These are phyloP conservation scores for Allolobophora icterica DNA, from an alignment of 2,888 invertebrate species.

Conservation along the genomic window DNA sequence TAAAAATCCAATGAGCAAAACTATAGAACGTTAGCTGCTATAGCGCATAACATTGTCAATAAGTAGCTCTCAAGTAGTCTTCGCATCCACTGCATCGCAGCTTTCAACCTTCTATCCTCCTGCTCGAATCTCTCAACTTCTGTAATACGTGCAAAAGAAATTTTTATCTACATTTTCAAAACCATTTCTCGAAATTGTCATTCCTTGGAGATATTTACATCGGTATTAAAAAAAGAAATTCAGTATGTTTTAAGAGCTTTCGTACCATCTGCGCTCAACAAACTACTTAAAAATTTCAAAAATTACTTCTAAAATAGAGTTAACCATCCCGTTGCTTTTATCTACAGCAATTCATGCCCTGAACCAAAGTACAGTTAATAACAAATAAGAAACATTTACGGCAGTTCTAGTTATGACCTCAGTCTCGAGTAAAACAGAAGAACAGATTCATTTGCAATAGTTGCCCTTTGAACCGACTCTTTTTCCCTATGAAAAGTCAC, in stretches of 20 bases:
- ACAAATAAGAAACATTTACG: not conserved
- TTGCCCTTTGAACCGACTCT: not conserved
- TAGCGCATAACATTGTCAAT: not conserved
- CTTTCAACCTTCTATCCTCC: not conserved
- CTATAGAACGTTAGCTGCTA: not conserved
- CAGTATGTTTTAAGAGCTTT: not conserved
- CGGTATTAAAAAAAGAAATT: not conserved
- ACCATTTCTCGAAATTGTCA: not conserved
- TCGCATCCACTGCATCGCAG: not conserved
- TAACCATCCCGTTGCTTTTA: not conserved
- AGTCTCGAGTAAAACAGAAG: not conserved
- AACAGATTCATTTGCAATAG: not conserved
- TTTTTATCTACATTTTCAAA: not conserved
- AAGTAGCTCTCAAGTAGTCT: not conserved
- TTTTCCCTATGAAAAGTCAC: not conserved
- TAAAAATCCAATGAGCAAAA: no score
- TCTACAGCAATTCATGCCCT: not conserved
- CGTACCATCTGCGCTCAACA: not conserved
- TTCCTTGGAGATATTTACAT: not conserved
- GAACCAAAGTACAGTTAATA: not conserved
- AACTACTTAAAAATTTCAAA: not conserved
- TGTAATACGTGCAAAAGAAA: not conserved
- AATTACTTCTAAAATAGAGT: not conserved
- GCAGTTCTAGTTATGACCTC: no score
- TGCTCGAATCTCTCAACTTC: not conserved